Evolutionary conservation across 2,113 vertebrate genomes (phyloP).

Genomic region (Ursus arctos): DNA sequence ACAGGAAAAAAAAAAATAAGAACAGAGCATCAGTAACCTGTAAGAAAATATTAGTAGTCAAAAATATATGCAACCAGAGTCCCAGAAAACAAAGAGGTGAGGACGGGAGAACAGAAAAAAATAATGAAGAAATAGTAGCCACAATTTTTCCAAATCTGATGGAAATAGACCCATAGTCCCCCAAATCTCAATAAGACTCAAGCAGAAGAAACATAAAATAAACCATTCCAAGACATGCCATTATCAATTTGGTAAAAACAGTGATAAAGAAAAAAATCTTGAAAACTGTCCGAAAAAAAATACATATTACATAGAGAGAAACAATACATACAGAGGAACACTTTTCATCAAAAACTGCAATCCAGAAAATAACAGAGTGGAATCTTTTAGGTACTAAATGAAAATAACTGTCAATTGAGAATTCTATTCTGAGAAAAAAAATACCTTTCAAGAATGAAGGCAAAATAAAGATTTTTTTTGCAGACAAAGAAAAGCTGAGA

Average conservation of each 20-base stretch:
- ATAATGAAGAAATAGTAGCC: neutral
- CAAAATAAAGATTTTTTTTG: neutral
- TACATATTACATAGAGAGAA: neutral
- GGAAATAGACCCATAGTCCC: neutral
- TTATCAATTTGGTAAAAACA: constrained; percentile 7
- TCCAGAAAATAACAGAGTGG: neutral
- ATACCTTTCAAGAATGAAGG: neutral
- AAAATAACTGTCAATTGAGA: neutral
- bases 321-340: neutral
- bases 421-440: constrained; percentile 1
- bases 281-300: neutral
- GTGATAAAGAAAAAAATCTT: neutral
- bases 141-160: neutral
- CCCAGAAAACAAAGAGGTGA: neutral
- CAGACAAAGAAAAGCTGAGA: neutral
- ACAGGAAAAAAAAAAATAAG: neutral
- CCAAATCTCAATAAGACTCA: neutral
- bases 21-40: neutral
- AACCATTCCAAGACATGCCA: neutral
- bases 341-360: neutral
- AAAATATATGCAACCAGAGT: neutral
- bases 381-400: neutral
- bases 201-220: neutral
- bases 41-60: neutral
- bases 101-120: neutral